Evolutionary conservation across 2,797 vertebrate genomes (phyloP).

Genomic region (Lepidocolaptes lacrymiger): DNA sequence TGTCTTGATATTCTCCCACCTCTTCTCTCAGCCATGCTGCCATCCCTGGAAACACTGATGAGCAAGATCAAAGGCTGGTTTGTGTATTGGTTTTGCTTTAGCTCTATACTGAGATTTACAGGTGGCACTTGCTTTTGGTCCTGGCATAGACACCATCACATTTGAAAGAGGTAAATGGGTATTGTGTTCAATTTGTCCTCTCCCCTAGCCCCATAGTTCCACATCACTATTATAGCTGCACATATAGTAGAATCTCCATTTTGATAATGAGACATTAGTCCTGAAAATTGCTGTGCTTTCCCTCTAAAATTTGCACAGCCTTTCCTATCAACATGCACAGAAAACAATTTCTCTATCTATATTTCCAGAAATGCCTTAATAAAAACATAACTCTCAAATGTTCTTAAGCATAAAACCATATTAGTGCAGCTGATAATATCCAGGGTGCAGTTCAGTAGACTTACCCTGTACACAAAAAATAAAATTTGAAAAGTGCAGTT

Average conservation of each 20-base stretch:
- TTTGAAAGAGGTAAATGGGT: neutral
- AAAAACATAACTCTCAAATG: neutral
- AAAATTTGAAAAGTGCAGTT: neutral
- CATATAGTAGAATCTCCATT: neutral
- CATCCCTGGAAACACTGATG: neutral
- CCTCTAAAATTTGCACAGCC: neutral
- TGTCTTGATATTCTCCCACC: neutral
- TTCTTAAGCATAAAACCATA: neutral
- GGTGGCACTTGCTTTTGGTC: neutral
- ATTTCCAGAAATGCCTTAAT: neutral
- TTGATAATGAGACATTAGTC: neutral
- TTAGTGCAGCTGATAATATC: neutral
- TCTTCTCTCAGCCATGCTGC: neutral
- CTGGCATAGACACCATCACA: rapidly evolving
- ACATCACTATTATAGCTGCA: neutral
- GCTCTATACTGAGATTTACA: neutral
- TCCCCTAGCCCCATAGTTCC: neutral
- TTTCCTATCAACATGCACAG: neutral
- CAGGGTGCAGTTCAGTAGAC: neutral
- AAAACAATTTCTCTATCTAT: neutral
- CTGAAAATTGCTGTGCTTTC: neutral
- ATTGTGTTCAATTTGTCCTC: neutral
- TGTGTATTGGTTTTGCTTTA: neutral
- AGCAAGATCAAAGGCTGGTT: neutral
- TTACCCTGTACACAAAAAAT: neutral